These are phyloP conservation scores for Procambarus virginalis DNA, from an alignment of 1,140 invertebrate genomes.

Conservation along the genomic window DNA sequence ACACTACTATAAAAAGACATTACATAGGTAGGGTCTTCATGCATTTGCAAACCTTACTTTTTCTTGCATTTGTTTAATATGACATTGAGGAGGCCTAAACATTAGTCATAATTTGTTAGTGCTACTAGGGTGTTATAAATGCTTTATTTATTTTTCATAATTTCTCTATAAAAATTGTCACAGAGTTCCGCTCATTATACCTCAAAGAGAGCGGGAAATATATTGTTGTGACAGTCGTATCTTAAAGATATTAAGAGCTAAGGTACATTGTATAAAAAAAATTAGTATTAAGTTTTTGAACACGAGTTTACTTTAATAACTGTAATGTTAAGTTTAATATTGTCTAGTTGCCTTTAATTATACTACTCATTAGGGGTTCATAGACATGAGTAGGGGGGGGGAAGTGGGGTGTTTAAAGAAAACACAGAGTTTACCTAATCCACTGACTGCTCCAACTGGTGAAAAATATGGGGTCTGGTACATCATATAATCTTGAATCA, in stretches of 20 bases:
- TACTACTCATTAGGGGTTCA: background rate
- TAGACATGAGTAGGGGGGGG: background rate
- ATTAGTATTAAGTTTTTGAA: background rate
- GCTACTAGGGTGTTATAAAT: background rate
- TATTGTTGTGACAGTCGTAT: background rate
- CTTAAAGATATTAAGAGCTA: background rate
- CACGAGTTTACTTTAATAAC: background rate
- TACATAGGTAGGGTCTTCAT: background rate
- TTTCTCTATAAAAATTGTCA: background rate
- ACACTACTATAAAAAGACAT: background rate
- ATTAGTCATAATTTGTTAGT: background rate
- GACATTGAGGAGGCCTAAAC: background rate
- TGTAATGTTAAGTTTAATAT: background rate
- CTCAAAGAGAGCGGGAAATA: background rate
- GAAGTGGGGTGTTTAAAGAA: too few species aligned
- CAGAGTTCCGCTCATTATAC: background rate
- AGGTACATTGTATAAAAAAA: background rate
- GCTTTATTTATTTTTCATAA: conserved; percentile 2
- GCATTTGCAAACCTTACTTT: background rate
- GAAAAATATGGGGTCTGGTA: background rate
- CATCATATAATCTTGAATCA: background rate
- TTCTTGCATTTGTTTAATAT: background rate
- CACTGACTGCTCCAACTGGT: background rate
- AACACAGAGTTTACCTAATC: background rate
- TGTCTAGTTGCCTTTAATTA: background rate